A percentile compares a stretch with the other conserved stretches of the same genome.
Conservation (phyloP, 2,797 vertebrate species). For the Amniataba percoides region DNA sequence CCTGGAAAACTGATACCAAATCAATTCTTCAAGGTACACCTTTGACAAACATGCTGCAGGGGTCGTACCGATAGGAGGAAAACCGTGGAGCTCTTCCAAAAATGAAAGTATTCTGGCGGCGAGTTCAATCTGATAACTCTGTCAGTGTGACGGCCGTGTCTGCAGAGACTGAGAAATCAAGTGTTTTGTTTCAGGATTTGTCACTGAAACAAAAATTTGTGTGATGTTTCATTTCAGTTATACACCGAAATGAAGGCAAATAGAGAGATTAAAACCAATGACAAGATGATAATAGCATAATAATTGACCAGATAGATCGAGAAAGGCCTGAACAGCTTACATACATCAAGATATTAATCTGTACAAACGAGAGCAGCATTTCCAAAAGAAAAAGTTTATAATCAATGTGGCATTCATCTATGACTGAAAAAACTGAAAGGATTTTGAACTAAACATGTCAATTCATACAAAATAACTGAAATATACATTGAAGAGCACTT, state of each 20-base stretch:
- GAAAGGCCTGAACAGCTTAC: not conserved
- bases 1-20: conserved; percentile 65
- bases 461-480: not conserved
- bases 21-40: conserved; percentile 65
- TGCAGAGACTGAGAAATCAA: not conserved
- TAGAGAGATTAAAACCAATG: conserved; percentile 4
- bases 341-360: not conserved
- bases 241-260: not conserved
- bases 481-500: not conserved
- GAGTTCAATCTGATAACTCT: conserved; percentile 43
- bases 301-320: not conserved
- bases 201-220: not conserved
- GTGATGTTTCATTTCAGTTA: conserved; percentile 6
- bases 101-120: conserved; percentile 11
- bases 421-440: not conserved
- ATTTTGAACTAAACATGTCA: not conserved
- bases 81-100: conserved; percentile 35
- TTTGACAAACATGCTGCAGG: conserved; percentile 57
- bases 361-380: not conserved
- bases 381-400: not conserved
- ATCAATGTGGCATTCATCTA: not conserved
- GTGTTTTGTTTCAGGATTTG: conserved; percentile 29
- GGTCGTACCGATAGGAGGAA: conserved; percentile 51
- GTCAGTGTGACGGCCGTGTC: conserved; percentile 30
- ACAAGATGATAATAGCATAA: conserved; percentile 1